Percentiles rank a stretch among this genome's conserved stretches.
phyloP scores from a whole-genome alignment of 2,888 invertebrate genomes.

The Argyresthia albistria region DNA sequence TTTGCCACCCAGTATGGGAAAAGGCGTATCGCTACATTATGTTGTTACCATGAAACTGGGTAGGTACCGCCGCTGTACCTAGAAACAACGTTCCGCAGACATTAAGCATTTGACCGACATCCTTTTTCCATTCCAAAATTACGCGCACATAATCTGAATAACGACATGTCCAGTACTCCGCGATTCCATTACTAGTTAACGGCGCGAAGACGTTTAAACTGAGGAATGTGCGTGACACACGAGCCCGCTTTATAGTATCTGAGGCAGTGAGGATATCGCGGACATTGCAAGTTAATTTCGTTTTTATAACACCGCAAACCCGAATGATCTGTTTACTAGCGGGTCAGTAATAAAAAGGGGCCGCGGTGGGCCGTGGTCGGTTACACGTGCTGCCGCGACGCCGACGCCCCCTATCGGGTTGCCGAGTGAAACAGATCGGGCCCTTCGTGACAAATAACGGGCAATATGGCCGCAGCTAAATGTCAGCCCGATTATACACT shows the following conservation, averaged over 20 bases:
- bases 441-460: slow-evolving; percentile 51
- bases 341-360: slow-evolving; percentile 69
- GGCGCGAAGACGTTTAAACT: slow-evolving; percentile 33
- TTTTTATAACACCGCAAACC: slow-evolving; percentile 73
- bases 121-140: background rate
- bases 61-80: too few species aligned
- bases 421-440: slow-evolving; percentile 65
- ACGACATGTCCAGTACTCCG: background rate
- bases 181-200: slow-evolving; percentile 9
- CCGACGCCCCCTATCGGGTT: slow-evolving; percentile 69
- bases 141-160: background rate
- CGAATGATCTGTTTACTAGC: slow-evolving; percentile 73
- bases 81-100: background rate
- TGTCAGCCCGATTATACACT: background rate
- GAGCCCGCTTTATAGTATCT: slow-evolving; percentile 31
- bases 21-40: too few species aligned
- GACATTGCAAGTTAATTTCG: slow-evolving; percentile 67
- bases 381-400: slow-evolving; percentile 48
- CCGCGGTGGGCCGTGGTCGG: slow-evolving; percentile 65
- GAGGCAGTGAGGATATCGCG: slow-evolving; percentile 46
- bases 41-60: too few species aligned
- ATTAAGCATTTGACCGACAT: background rate
- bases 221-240: slow-evolving; percentile 41
- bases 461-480: slow-evolving; percentile 9
- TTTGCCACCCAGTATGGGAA: too few species aligned